phyloP scores from a whole-genome alignment of 2,888 invertebrate species.

The Parnassius apollo region DNA sequence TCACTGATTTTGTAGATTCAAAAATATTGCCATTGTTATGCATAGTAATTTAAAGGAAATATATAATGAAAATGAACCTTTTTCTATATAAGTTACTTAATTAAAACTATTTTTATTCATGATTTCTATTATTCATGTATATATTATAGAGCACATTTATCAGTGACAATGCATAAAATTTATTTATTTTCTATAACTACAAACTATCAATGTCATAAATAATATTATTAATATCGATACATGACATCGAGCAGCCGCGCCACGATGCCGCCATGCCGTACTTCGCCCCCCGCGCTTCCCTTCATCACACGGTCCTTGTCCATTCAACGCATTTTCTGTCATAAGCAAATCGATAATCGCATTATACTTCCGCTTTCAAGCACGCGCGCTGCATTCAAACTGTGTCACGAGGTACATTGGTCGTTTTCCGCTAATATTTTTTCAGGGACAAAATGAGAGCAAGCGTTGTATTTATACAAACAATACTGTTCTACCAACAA shows the following conservation, averaged over 20 bases:
- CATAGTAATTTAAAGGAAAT: too few relatives aligned
- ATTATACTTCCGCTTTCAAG: constrained; percentile 76
- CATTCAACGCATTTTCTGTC: constrained; percentile 80
- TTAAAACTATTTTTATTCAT: too few relatives aligned
- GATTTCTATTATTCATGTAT: too few relatives aligned
- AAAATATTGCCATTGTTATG: too few relatives aligned
- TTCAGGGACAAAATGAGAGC: constrained; percentile 23
- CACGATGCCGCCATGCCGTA: constrained; percentile 34
- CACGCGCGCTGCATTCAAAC: constrained; percentile 72
- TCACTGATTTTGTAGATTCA: too few relatives aligned
- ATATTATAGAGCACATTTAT: too few relatives aligned
- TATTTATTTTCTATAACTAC: too few relatives aligned
- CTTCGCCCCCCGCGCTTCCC: constrained; percentile 36
- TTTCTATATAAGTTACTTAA: too few relatives aligned
- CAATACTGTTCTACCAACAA: constrained; percentile 6
- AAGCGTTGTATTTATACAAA: constrained; percentile 24
- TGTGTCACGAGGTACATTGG: constrained; percentile 56
- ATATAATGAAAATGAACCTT: too few relatives aligned
- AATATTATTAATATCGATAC: constrained; percentile 19
- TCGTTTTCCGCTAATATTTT: constrained; percentile 29
- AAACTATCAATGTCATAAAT: not conserved
- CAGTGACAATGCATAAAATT: too few relatives aligned
- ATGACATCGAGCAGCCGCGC: constrained; percentile 8
- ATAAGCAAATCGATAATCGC: constrained; percentile 80
- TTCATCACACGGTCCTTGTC: constrained; percentile 52